phyloP scores from a whole-genome alignment of 2,888 invertebrate species.

The Eristalis intricaria region DNA sequence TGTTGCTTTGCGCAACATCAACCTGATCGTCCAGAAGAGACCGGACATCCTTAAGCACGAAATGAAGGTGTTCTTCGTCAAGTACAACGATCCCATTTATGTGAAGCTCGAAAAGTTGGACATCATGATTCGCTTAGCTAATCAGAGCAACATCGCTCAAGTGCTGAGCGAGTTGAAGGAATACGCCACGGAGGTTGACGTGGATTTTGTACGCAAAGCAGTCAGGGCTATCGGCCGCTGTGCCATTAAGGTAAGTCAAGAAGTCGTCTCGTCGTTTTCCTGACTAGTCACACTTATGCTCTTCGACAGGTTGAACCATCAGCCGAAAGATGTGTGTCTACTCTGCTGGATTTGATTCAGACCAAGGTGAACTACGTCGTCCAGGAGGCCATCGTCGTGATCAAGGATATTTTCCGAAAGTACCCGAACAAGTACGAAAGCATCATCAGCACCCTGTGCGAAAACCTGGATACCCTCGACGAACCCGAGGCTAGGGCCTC shows the following conservation, averaged over 20 bases:
- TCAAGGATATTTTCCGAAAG: slow-evolving; percentile 98
- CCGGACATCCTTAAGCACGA: slow-evolving; percentile 99
- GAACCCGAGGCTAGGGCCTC: slow-evolving; percentile 99
- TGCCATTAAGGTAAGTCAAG: slow-evolving; percentile 90
- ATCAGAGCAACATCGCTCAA: slow-evolving; percentile 98
- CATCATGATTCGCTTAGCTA: slow-evolving; percentile 99
- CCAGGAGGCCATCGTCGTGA: slow-evolving; percentile 99
- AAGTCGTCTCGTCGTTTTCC: neutral
- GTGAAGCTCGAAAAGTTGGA: slow-evolving; percentile 99
- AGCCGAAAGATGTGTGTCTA: slow-evolving; percentile 98
- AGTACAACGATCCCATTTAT: slow-evolving; percentile 99
- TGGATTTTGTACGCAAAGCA: slow-evolving; percentile 99
- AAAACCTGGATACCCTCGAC: slow-evolving; percentile 98
- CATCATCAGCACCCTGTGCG: slow-evolving; percentile 99
- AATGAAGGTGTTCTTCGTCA: slow-evolving; percentile 99
- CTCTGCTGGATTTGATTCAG: slow-evolving; percentile 97
- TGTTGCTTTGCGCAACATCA: slow-evolving; percentile 98
- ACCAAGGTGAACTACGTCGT: slow-evolving; percentile 99
- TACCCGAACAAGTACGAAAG: slow-evolving; percentile 99
- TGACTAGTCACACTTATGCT: neutral
- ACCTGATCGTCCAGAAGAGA: slow-evolving; percentile 99
- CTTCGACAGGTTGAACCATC: slow-evolving; percentile 89
- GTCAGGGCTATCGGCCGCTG: slow-evolving; percentile 99
- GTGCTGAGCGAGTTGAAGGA: slow-evolving; percentile 99
- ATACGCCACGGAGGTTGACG: slow-evolving; percentile 99